Percentiles rank a stretch among this genome's conserved stretches.
Evolutionary conservation across 2,113 vertebrate species (phyloP).

Genomic region (Oryzias javanicus): DNA sequence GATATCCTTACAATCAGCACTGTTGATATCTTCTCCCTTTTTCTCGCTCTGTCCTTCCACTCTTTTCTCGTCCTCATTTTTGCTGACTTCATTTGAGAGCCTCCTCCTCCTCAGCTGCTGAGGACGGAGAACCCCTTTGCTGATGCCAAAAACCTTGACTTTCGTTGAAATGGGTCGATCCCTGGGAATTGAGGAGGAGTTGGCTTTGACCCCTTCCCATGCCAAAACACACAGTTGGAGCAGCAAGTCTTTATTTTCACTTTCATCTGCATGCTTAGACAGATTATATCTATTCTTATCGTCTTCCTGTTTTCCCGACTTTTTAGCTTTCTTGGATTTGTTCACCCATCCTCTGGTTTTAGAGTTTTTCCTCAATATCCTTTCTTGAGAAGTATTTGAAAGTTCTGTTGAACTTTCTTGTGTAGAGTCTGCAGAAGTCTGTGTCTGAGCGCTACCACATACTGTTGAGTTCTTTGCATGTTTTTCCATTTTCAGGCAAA

Average conservation of each 20-base stretch:
- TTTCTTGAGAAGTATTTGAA: neutral
- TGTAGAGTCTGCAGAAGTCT: neutral
- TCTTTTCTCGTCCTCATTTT: conserved; percentile 8
- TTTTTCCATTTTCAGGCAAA: conserved; percentile 52
- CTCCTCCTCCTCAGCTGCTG: conserved; percentile 36
- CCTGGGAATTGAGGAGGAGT: conserved; percentile 59
- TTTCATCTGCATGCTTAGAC: rapidly evolving
- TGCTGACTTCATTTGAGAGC: neutral
- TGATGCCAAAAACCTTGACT: conserved; percentile 74
- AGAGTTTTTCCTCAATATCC: neutral
- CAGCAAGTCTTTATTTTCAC: conserved; percentile 49
- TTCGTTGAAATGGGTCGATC: conserved; percentile 42
- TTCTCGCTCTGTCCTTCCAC: neutral
- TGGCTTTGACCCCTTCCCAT: conserved; percentile 80
- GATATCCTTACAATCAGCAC: neutral
- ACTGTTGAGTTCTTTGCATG: neutral
- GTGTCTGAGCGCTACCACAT: neutral
- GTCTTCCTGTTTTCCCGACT: neutral
- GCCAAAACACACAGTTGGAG: conserved; percentile 76
- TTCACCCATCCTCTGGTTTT: neutral
- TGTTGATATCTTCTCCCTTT: rapidly evolving
- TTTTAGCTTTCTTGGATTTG: neutral
- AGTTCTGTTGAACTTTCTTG: neutral
- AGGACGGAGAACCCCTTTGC: conserved; percentile 57
- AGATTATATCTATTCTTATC: conserved; percentile 1